phyloP scores from a whole-genome alignment of 1,140 invertebrate genomes.

The Habropoda laboriosa region DNA sequence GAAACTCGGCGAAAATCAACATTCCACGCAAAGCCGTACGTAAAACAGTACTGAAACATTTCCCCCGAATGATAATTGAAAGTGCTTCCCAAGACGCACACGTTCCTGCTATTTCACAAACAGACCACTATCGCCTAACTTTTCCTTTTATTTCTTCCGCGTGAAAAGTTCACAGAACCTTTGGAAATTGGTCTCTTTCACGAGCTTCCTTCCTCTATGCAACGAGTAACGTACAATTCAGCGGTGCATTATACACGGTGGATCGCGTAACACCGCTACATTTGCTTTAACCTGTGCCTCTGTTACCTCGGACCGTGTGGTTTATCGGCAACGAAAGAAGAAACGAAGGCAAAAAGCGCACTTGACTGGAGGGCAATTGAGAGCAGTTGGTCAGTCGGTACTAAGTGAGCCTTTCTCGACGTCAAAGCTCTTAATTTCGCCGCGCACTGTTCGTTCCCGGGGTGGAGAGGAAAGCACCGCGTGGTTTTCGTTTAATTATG shows the following conservation, averaged over 20 bases:
- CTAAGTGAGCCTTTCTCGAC: constrained; percentile 1
- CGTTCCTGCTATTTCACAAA: too few relatives aligned
- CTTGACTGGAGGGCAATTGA: constrained; percentile 17
- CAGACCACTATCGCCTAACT: neutral
- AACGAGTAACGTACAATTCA: neutral
- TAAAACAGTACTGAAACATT: neutral
- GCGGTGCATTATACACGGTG: neutral
- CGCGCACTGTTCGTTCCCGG: neutral
- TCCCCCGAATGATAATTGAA: neutral
- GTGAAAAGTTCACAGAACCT: neutral
- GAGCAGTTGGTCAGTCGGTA: constrained; percentile 11
- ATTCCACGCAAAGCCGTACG: too few relatives aligned
- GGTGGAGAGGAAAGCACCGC: neutral
- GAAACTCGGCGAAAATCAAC: too few relatives aligned
- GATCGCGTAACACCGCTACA: neutral
- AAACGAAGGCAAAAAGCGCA: neutral
- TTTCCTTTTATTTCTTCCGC: neutral
- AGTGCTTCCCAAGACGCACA: neutral
- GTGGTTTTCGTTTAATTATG: constrained; percentile 27
- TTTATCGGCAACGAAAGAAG: neutral
- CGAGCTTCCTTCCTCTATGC: neutral
- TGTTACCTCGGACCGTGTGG: too few relatives aligned
- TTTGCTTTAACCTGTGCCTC: neutral
- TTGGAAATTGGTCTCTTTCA: neutral
- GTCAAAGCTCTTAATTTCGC: constrained; percentile 12